Conservation (phyloP, 2,888 invertebrate species). For the Pandemis heparana region DNA sequence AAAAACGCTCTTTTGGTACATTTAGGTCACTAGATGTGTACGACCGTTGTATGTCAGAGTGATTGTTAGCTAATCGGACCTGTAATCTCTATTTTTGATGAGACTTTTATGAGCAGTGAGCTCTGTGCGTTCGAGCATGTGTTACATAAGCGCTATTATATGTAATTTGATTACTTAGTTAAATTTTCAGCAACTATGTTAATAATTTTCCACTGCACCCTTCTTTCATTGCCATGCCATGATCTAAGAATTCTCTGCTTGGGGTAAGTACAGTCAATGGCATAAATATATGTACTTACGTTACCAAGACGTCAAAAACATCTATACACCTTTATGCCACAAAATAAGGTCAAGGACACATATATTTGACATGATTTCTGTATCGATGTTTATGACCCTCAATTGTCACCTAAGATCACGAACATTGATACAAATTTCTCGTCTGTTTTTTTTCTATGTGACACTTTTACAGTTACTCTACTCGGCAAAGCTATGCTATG, state of each 20-base stretch:
- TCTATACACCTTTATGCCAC: too few species aligned
- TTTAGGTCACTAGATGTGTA: conserved; percentile 49
- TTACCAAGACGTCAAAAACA: too few species aligned
- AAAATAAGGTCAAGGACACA: too few species aligned
- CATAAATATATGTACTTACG: too few species aligned
- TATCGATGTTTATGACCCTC: too few species aligned
- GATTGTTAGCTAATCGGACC: conserved; percentile 36
- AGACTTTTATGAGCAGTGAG: conserved; percentile 28
- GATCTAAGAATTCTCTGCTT: too few species aligned
- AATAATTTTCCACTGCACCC: not conserved
- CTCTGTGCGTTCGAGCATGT: conserved; percentile 2
- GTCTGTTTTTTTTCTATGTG: not conserved
- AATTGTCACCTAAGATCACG: not conserved
- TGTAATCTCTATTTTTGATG: conserved; percentile 22
- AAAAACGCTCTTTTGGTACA: conserved; percentile 55
- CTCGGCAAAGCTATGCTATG: not conserved
- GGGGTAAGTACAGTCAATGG: too few species aligned
- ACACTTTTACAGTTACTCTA: not conserved
- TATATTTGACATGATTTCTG: too few species aligned
- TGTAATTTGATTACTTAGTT: not conserved
- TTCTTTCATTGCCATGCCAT: not conserved
- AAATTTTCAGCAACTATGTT: not conserved
- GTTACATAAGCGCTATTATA: conserved; percentile 2
- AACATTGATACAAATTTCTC: not conserved
- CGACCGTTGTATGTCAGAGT: conserved; percentile 20